Base-by-base conservation (phyloP, 2,888 invertebrate genomes). In the Chrysomela aeneicollis region DNA sequence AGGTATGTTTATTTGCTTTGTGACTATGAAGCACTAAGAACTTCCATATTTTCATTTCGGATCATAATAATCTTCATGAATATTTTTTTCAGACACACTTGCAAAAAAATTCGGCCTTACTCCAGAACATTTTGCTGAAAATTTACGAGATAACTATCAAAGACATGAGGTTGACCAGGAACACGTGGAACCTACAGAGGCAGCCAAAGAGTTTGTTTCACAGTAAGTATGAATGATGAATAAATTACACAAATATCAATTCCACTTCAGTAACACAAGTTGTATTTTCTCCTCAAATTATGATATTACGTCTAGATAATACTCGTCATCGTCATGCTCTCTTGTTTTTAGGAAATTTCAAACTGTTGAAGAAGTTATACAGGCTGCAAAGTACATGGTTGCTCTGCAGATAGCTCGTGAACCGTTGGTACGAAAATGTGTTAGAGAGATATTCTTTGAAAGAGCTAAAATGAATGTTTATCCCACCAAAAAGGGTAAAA, bases 121-220 rank as follows among this genome's bases (percentile, higher is more conserved):
- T 0, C 95, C 98, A 0, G 95, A 96, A 79, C 92, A 98, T 82
- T 97, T 96, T 81, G 97, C 96, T 0, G 97, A 98, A 84, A 98
- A 99, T 84, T 86, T 98, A 6, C 88, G 96, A 0, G 97, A 98
- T 78, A 95, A 96, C 81, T 98, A 98, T 82, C 95, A 95, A 81
- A 86, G 95, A 12, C 94, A 97, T 80, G 98, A 98, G 78, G 95
- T 98, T 1, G 97, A 97, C 55, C 97, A 98, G 80, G 94, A 93
- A 74, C 89, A 91, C 0, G 87, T 90, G n/a, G 92, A 94, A 72
- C 96, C 97, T 0, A 77, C 87, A 0, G 93, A 94, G 71, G 85
- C 94, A 17, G 97, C 97, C 0, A 89, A 89, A 59, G 92, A 95
- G 73, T 95, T 88, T 78, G 84, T 90, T 21, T 87, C 87, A 75